Conservation (phyloP, 1,140 invertebrate species). For the Aphidius gifuensis region DNA sequence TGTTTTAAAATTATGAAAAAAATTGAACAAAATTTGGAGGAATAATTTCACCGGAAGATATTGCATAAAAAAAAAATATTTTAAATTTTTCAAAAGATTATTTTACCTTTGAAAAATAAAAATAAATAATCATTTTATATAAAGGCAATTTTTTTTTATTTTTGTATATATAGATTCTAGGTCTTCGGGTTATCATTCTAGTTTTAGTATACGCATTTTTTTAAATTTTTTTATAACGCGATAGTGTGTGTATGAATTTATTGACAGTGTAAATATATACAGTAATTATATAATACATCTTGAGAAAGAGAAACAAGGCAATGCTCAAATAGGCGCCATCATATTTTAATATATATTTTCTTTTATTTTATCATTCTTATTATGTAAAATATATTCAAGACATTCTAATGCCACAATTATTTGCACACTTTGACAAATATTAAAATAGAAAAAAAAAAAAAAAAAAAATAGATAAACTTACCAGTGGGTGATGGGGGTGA, state of each 20-base stretch:
- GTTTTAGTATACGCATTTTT: too few species aligned
- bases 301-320: background rate
- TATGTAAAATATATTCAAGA: background rate
- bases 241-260: too few species aligned
- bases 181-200: too few species aligned
- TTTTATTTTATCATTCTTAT: background rate
- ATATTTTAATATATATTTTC: background rate
- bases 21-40: too few species aligned
- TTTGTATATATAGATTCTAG: background rate
- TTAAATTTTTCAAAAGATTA: background rate
- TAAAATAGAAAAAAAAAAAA: background rate
- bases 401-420: background rate
- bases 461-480: constrained; percentile 9
- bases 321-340: background rate
- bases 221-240: too few species aligned
- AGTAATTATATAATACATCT: background rate
- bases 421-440: too few species aligned
- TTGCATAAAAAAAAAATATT: background rate
- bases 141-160: background rate
- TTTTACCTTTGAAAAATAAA: too few species aligned
- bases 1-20: too few species aligned
- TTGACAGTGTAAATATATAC: background rate
- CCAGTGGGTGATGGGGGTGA: constrained; percentile 10
- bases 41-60: too few species aligned
- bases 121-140: too few species aligned